Base-by-base conservation (phyloP, 1,140 invertebrate genomes). In the Zaprionus nigranus region DNA sequence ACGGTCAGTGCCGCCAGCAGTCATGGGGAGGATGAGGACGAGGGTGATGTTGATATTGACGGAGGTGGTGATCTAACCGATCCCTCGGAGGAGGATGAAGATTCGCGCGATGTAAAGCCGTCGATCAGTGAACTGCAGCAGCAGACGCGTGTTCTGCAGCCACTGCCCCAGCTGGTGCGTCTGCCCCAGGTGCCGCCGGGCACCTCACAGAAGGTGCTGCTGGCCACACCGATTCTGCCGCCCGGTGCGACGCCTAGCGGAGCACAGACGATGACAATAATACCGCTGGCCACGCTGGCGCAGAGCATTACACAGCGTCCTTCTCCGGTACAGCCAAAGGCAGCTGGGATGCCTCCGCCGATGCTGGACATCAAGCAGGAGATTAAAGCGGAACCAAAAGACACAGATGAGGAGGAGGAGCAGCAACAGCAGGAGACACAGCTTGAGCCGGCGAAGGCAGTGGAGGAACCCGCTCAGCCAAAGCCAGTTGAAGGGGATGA, bases 211-310 rank as follows among this genome's bases (percentile, higher is more conserved):
- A 92, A 92, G 46, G 91, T 92, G 11, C 70, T 92, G 2, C 76
- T 92, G n/a, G 91, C 91, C 46, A 92, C 91, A 5, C 91, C 91
- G 0, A 92, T 92, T 22, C 68, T 81, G 6, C 79, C 83, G 3
- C 66, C 90, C 1, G 79, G 68, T 36, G 65, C 77, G 17, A 13
- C 68, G 3, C 38, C 62, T 1, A 69, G 71, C 28, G 54, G 74
- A 22, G 75, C 79, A 3, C 78, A 79, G 73, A 92, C 91, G 3
- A 92, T 92, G 91, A 92, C 91, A 6, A 92, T 92, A 43, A 92
- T 92, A 78, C 91, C 91, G 7, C 65, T 92, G 54, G 80, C 91
- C 5, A 88, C 91, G 3, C 49, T 92, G 24, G 73, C 84, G 7
- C 91, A 92, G 53, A 90, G 85, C 61, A 85, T 90, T 0, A 85